phyloP scores from a whole-genome alignment of 2,888 invertebrate species.

The Cacoxenus indagator region DNA sequence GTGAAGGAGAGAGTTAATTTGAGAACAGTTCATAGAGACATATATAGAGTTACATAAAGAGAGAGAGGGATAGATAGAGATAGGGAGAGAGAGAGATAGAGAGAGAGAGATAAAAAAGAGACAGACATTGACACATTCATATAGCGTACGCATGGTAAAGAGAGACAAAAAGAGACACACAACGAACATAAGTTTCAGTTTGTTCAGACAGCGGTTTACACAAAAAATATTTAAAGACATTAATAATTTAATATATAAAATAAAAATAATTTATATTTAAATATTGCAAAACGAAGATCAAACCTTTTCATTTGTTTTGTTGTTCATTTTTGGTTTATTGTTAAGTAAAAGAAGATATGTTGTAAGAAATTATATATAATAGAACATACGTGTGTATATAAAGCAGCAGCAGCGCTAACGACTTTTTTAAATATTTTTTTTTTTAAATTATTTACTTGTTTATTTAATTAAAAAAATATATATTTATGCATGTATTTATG shows the following conservation, averaged over 20 bases:
- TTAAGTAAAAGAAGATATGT: neutral
- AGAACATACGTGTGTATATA: neutral
- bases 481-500: neutral
- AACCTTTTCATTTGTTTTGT: neutral
- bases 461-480: neutral
- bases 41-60: conserved; percentile 24
- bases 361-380: neutral
- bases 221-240: too few relatives aligned
- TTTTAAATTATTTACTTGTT: neutral
- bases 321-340: conserved; percentile 1
- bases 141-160: conserved; percentile 59
- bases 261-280: neutral
- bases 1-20: conserved; percentile 24
- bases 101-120: neutral
- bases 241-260: neutral
- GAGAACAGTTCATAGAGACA: too few relatives aligned
- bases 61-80: conserved; percentile 24
- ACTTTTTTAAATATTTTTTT: neutral
- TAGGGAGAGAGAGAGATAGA: conserved; percentile 18
- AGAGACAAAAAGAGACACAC: conserved; percentile 61
- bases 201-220: conserved; percentile 33
- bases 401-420: too few relatives aligned
- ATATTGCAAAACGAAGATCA: neutral
- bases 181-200: conserved; percentile 66
- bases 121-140: conserved; percentile 33